Evolutionary conservation across 2,888 invertebrate genomes (phyloP).

Genomic region (Pilophorus perplexus): DNA sequence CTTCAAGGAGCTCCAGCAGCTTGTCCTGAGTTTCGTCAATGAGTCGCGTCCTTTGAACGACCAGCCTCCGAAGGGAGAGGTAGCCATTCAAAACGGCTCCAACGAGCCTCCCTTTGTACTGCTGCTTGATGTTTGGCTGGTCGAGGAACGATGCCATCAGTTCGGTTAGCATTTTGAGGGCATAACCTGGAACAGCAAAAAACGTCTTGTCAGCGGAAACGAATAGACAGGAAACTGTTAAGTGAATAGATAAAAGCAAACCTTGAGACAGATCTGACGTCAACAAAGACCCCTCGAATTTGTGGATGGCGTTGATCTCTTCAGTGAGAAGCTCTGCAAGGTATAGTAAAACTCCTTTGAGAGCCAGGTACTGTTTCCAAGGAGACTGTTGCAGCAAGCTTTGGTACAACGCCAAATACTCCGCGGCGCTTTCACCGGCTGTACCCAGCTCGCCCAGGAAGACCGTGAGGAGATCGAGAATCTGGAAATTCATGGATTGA

Average conservation of each 20-base stretch:
- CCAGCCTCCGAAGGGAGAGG: conserved; percentile 80
- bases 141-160: conserved; percentile 84
- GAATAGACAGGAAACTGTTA: too few relatives aligned
- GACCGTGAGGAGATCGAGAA: conserved; percentile 81
- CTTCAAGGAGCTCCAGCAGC: conserved; percentile 85
- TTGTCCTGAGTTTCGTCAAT: conserved; percentile 97
- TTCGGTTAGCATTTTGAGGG: conserved; percentile 85
- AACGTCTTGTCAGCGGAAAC: too few relatives aligned
- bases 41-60: conserved; percentile 89
- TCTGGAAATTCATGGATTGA: conserved; percentile 1
- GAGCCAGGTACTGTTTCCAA: conserved; percentile 90
- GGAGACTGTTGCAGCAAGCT: conserved; percentile 79
- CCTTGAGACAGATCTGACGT: conserved; percentile 92
- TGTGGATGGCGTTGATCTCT: conserved; percentile 85
- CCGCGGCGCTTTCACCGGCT: conserved; percentile 88
- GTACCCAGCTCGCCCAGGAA: conserved; percentile 81
- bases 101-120: conserved; percentile 84
- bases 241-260: too few relatives aligned
- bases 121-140: conserved; percentile 79
- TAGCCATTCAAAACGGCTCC: conserved; percentile 92
- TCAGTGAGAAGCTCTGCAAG: conserved; percentile 81
- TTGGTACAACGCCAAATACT: conserved; percentile 84
- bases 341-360: conserved; percentile 78
- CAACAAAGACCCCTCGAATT: conserved; percentile 85
- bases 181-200: conserved; percentile 64